Base-by-base conservation (phyloP, 2,797 vertebrate genomes). In the Typhlichthys subterraneus region DNA sequence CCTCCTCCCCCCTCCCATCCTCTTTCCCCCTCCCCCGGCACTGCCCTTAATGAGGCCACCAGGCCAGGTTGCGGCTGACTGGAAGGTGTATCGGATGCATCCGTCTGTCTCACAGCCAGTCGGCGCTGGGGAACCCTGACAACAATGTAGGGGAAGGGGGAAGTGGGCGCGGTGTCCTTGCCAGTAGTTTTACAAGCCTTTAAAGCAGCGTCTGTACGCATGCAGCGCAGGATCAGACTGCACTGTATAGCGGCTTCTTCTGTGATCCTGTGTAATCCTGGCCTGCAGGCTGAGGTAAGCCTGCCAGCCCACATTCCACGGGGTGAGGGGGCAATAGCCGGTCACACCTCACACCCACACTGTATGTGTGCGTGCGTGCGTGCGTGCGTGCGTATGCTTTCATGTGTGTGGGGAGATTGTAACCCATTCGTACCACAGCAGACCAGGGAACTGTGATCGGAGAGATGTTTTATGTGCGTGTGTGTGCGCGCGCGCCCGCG, bases 301-400 rank as follows among this genome's bases (percentile, higher is more conserved):
- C 70, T 84, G 80, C 87, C 87, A 70, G 50, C 57, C 59, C 60
- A 29, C 65, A 82, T 88, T n/a, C 60, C 46, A 73, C 62, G 73
- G 69, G 75, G 14, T 57, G 49, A 17, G 62, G 52, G 4, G 38
- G 23, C 31, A 10, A 33, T 55, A 72, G 61, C 81, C 59, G 38
- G 58, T 63, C 69, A n/a, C 59, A 76, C 74, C 70, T 73, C 63
- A 57, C 61, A 69, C 51, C 53, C 62, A 4, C 29, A 42, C 1
- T 42, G 38, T 42, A 46, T 53, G 52, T 15, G 53, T 23, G 17
- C 45, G 63, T 60, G 69, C 63, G 64, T 64, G 50, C 65, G 47
- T 69, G 38, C 2, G 6, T 42, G 6, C 9, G 38, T 45, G 45
- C 14, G 45, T 29, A 15, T 60, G 14, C 13, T 17, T 29, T 42